Percentiles rank a stretch among this genome's conserved stretches.
Evolutionary conservation across 92 coral and sea anemone species (phyloP).

Genomic region (Porites divaricata): DNA sequence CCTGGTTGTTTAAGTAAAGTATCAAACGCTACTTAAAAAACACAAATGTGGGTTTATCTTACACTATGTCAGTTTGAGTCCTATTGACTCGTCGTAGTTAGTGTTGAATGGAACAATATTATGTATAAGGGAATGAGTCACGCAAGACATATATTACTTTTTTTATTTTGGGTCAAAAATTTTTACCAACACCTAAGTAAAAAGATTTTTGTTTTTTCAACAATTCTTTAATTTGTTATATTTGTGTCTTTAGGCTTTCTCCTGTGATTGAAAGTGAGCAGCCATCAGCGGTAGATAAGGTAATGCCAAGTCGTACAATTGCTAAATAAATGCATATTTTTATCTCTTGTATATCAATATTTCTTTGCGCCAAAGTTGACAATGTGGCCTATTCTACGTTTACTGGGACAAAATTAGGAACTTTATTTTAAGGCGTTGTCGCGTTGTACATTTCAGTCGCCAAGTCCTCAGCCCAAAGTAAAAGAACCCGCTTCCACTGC

Average conservation of each 20-base stretch:
- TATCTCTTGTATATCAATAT: not conserved
- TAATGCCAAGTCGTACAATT: not conserved
- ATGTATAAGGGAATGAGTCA: no score
- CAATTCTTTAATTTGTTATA: not conserved
- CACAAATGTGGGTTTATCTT: no score
- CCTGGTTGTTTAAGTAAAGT: no score
- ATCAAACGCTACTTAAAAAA: no score
- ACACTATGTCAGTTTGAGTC: no score
- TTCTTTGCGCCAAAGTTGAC: no score
- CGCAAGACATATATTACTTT: no score
- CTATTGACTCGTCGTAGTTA: no score
- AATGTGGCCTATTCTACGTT: not conserved
- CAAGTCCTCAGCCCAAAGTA: not conserved
- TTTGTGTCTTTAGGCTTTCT: not conserved
- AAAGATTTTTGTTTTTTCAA: not conserved
- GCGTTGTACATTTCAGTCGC: not conserved
- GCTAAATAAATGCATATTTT: no score
- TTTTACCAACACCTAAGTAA: no score
- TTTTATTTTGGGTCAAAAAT: no score
- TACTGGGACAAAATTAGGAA: not conserved
- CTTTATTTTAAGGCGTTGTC: not conserved
- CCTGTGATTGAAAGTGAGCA: constrained; percentile 14
- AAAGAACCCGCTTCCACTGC: not conserved
- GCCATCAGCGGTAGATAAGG: constrained; percentile 10
- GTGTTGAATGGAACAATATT: no score